Evolutionary conservation across 2,888 invertebrate genomes (phyloP).

Genomic region (Plagodis pulveraria): DNA sequence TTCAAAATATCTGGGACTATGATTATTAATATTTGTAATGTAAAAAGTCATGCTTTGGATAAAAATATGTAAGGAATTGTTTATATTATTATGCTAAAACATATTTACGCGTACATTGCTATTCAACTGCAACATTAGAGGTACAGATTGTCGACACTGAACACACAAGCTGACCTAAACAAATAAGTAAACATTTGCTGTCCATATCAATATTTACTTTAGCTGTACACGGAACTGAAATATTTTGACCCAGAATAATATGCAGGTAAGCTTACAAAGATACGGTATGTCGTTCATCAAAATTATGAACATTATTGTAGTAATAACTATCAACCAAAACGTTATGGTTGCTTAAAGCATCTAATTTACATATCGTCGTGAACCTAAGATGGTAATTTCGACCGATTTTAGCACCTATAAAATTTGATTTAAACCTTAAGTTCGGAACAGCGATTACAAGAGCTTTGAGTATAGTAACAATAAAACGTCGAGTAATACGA

Average conservation of each 20-base stretch:
- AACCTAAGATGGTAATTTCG: conserved; percentile 40
- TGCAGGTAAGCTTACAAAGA: conserved; percentile 24
- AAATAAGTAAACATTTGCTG: conserved; percentile 33
- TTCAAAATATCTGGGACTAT: too few species aligned
- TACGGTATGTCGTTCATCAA: conserved; percentile 26
- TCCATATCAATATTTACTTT: conserved; percentile 31
- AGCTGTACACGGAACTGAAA: conserved; percentile 17
- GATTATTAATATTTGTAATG: too few species aligned
- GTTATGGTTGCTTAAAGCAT: conserved; percentile 31
- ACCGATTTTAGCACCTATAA: conserved; percentile 42
- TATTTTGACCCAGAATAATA: conserved; percentile 18
- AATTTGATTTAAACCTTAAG: conserved; percentile 40
- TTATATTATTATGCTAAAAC: neutral
- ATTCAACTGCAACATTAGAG: conserved; percentile 5
- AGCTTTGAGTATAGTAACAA: conserved; percentile 36
- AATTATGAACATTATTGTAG: conserved; percentile 37
- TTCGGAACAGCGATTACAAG: conserved; percentile 36
- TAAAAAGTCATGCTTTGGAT: too few species aligned
- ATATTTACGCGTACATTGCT: neutral
- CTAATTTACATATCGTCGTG: conserved; percentile 40
- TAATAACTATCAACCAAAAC: conserved; percentile 32
- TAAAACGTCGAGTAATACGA: conserved; percentile 36
- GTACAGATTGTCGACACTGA: conserved; percentile 12
- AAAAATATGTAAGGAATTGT: too few species aligned
- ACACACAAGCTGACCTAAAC: conserved; percentile 22